These are phyloP conservation scores for Melanostigma gelatinosum DNA, from an alignment of 2,113 vertebrate genomes.

Conservation along the genomic window DNA sequence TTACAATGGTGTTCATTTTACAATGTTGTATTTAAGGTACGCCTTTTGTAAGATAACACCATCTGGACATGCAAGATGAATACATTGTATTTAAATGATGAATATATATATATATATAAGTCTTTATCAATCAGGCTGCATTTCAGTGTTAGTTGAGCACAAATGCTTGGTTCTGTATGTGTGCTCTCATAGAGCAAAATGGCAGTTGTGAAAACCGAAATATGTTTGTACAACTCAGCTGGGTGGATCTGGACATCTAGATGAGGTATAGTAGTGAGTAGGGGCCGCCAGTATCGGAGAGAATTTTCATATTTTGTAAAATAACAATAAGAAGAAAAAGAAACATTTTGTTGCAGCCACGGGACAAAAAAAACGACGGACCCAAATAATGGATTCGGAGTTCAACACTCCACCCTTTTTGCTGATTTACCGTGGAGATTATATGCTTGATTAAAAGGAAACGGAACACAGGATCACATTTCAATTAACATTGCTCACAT, in stretches of 20 bases:
- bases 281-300: neutral
- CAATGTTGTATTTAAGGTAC: neutral
- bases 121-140: neutral
- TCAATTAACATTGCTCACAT: neutral
- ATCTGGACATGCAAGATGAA: neutral
- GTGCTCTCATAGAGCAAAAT: neutral
- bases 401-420: neutral
- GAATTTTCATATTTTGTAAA: neutral
- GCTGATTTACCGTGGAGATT: neutral
- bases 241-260: no score
- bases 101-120: no score
- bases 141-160: neutral
- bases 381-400: neutral
- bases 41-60: no score
- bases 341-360: neutral
- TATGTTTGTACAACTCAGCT: neutral
- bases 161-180: neutral
- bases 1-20: neutral
- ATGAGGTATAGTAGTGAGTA: neutral
- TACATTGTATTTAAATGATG: neutral
- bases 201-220: no score
- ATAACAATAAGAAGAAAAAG: neutral
- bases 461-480: neutral
- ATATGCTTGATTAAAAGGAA: neutral
- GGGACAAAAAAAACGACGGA: neutral